Percentiles rank a stretch among this genome's conserved stretches.
These are phyloP conservation scores for Leptopilina drosophilae DNA, from an alignment of 2,888 invertebrate genomes.

Conservation along the genomic window DNA sequence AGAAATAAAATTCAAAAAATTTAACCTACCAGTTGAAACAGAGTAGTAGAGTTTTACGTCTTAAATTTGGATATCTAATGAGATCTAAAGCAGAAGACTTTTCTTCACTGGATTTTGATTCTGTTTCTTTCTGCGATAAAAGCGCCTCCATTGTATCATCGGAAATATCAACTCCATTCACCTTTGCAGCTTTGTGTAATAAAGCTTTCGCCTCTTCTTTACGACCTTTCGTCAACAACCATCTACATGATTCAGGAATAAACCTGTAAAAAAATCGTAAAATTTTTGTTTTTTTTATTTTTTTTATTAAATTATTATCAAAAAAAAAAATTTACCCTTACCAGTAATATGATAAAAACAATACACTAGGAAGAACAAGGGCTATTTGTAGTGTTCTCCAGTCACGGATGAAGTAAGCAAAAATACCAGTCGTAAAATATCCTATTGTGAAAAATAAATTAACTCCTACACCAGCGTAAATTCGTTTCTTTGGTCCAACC, in stretches of 20 bases:
- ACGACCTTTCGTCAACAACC: slow-evolving; percentile 83
- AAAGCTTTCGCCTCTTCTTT: slow-evolving; percentile 81
- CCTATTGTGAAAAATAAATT: slow-evolving; percentile 87
- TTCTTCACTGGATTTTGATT: slow-evolving; percentile 68
- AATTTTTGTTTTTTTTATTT: too few species aligned
- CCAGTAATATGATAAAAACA: slow-evolving; percentile 86
- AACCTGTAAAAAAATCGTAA: slow-evolving; percentile 75
- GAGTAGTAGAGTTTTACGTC: slow-evolving; percentile 82
- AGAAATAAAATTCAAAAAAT: too few species aligned
- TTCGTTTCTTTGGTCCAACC: slow-evolving; percentile 84
- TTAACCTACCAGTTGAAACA: slow-evolving; percentile 84
- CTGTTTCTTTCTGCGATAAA: slow-evolving; percentile 75
- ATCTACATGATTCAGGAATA: slow-evolving; percentile 86
- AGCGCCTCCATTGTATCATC: slow-evolving; percentile 79
- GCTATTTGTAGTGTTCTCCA: slow-evolving; percentile 86
- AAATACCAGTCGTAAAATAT: slow-evolving; percentile 83
- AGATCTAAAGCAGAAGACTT: slow-evolving; percentile 80
- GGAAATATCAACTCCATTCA: slow-evolving; percentile 69
- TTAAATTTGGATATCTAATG: slow-evolving; percentile 82
- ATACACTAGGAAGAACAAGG: slow-evolving; percentile 83
- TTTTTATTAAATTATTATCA: too few species aligned
- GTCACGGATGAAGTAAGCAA: slow-evolving; percentile 83
- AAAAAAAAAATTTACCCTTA: slow-evolving; percentile 60
- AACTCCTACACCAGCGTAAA: slow-evolving; percentile 84
- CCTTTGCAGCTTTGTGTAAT: slow-evolving; percentile 81